Evolutionary conservation across 2,888 invertebrate genomes (phyloP), one percentile per base, ranked within the genome.

Genomic region (Drosophila setosimentum): DNA sequence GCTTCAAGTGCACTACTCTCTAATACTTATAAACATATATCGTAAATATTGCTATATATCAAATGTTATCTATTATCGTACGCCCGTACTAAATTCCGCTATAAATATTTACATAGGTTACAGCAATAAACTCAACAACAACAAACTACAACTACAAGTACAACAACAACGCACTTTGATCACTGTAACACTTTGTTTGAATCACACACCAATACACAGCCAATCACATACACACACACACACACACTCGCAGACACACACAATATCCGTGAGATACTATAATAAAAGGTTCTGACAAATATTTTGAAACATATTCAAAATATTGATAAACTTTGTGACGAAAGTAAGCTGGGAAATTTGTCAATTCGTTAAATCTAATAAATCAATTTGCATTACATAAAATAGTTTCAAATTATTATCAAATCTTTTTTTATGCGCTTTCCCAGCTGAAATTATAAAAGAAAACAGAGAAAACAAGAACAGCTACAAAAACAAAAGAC

Each of bases 161-260:
- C 71, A 82, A 80, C 82, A 78, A 72, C 67, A 63, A 75, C 73
- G 90, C 91, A 91, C 91, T 78, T 75, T 78, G 78, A 73, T 86
- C 86, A 87, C 89, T 79, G 73, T 77, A 80, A 82, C 82, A 83
- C 89, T 75, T 66, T 89, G 84, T 85, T 89, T 75, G 79, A 76
- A 45, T 75, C 81, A 78, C 89, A 89, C 68, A 78, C 77, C 45
- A 64, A 57, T n/a, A 69, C 63, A 82, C 73, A 68, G 51, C 67
- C 72, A 71, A 55, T 62, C 54, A 64, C 59, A 42, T 24, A 70
- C 35, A 70, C 71, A 74, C 66, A 61, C 42, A 48, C 18, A 32
- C 40, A 21, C 13, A 27, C 21, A 66, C 33, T 42, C 24, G 8
- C n/a, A 40, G n/a, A 21, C 29, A 30, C 40, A 40, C n/a, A 42